phyloP scores from a whole-genome alignment of 2,888 invertebrate genomes.

The Pristionchus maxplancki region DNA sequence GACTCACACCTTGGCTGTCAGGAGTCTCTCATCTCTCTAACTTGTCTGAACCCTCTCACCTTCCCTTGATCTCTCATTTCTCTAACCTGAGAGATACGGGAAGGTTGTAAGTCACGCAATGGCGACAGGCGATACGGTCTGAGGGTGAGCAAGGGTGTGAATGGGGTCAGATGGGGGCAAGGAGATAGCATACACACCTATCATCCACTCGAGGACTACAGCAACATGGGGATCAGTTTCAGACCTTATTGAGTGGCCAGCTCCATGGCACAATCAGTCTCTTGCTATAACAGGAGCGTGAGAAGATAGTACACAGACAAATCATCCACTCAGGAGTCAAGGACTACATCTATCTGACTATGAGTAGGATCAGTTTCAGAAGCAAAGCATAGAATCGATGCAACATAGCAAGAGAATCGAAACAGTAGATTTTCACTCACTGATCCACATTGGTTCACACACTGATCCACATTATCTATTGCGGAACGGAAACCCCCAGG shows the following conservation, averaged over 20 bases:
- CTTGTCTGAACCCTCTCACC: too few relatives aligned
- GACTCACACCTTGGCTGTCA: constrained; percentile 15
- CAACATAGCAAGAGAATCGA: too few relatives aligned
- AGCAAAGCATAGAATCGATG: too few relatives aligned
- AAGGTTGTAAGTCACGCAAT: constrained; percentile 34
- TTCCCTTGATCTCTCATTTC: background rate
- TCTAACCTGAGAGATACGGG: background rate
- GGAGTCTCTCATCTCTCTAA: background rate
- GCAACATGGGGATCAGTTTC: background rate
- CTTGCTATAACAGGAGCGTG: too few relatives aligned
- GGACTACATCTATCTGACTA: background rate
- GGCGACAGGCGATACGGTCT: constrained; percentile 13
- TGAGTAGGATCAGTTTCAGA: background rate
- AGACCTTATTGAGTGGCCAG: too few relatives aligned
- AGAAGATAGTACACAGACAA: background rate
- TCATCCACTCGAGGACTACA: constrained; percentile 18
- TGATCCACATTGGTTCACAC: background rate
- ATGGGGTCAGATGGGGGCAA: constrained; percentile 27
- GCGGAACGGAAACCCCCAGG: background rate
- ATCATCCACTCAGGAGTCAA: constrained; percentile 14
- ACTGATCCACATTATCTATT: background rate
- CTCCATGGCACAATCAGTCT: too few relatives aligned
- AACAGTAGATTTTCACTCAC: too few relatives aligned
- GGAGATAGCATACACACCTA: background rate
- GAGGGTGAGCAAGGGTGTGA: constrained; percentile 1